Percentiles rank a stretch among this genome's conserved stretches.
Conservation (phyloP, 2,888 invertebrate species). For the Dendrolimus pini region DNA sequence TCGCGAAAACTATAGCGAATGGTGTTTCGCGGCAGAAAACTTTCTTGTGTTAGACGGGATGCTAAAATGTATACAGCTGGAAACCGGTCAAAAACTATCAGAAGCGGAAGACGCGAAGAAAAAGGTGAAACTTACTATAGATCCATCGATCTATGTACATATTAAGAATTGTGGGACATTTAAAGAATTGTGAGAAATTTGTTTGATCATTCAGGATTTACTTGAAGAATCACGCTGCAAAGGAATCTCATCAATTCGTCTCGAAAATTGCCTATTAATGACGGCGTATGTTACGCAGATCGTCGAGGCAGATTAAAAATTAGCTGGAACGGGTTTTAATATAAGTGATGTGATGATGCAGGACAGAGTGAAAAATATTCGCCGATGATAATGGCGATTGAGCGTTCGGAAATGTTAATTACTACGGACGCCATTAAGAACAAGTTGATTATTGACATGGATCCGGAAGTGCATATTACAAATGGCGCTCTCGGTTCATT, state of each 20-base stretch:
- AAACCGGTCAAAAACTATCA: constrained; percentile 1
- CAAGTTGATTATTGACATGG: constrained; percentile 9
- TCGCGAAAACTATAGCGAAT: neutral
- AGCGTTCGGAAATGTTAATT: constrained; percentile 8
- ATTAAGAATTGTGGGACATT: neutral
- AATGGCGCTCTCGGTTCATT: too few relatives aligned
- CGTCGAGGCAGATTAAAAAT: neutral
- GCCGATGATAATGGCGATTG: constrained; percentile 14
- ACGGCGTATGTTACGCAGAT: too few relatives aligned
- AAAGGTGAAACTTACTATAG: constrained; percentile 2
- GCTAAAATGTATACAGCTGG: constrained; percentile 8
- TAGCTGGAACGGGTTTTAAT: constrained; percentile 3
- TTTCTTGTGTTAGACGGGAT: constrained; percentile 16
- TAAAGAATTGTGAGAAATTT: constrained; percentile 1
- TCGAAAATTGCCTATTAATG: too few relatives aligned
- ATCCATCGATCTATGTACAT: constrained; percentile 1
- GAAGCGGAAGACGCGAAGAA: constrained; percentile 5
- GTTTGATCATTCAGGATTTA: neutral
- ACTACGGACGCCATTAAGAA: constrained; percentile 11
- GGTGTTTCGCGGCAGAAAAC: constrained; percentile 17
- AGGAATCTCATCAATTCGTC: too few relatives aligned
- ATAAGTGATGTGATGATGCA: constrained; percentile 12
- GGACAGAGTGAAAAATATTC: constrained; percentile 10
- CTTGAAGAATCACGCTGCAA: too few relatives aligned
- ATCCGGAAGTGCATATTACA: too few relatives aligned